These are phyloP conservation scores for Synanthedon andrenaeformis DNA, from an alignment of 2,888 invertebrate genomes.

Conservation along the genomic window DNA sequence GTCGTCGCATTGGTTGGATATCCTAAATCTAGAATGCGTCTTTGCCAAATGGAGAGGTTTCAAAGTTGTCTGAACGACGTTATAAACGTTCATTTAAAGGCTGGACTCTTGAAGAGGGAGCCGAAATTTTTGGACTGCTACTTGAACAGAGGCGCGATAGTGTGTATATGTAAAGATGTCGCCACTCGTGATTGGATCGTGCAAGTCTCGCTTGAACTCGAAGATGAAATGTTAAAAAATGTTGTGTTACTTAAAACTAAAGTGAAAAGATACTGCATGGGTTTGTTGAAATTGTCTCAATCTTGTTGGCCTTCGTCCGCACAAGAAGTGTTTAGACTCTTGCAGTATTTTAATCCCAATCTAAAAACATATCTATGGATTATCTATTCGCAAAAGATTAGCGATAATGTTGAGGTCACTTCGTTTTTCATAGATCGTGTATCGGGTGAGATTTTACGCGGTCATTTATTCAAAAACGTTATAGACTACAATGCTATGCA, in stretches of 20 bases:
- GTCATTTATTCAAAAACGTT: slow-evolving; percentile 47
- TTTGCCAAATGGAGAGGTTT: slow-evolving; percentile 46
- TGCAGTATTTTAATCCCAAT: slow-evolving; percentile 57
- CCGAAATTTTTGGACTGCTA: slow-evolving; percentile 53
- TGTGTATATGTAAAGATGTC: slow-evolving; percentile 49
- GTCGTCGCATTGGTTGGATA: slow-evolving; percentile 49
- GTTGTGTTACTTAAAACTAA: slow-evolving; percentile 43
- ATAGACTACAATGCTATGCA: slow-evolving; percentile 55
- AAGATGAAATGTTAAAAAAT: slow-evolving; percentile 46
- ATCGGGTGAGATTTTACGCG: slow-evolving; percentile 52
- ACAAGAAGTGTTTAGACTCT: slow-evolving; percentile 44
- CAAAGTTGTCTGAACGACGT: slow-evolving; percentile 40
- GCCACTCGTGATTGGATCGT: slow-evolving; percentile 55
- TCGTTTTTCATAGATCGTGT: slow-evolving; percentile 49
- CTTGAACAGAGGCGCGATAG: slow-evolving; percentile 49
- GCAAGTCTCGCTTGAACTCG: slow-evolving; percentile 44
- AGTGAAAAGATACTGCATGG: slow-evolving; percentile 49
- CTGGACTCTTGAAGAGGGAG: slow-evolving; percentile 35
- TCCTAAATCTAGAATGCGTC: slow-evolving; percentile 47
- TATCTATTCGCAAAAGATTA: slow-evolving; percentile 40
- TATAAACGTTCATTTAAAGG: slow-evolving; percentile 51
- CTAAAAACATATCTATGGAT: slow-evolving; percentile 46
- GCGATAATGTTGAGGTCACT: slow-evolving; percentile 34
- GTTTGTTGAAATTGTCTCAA: slow-evolving; percentile 41
- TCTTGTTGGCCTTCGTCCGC: slow-evolving; percentile 46